Evolutionary conservation across 1,140 invertebrate species (phyloP), one percentile per base, ranked within the genome.

Genomic region (Episyrphus balteatus): DNA sequence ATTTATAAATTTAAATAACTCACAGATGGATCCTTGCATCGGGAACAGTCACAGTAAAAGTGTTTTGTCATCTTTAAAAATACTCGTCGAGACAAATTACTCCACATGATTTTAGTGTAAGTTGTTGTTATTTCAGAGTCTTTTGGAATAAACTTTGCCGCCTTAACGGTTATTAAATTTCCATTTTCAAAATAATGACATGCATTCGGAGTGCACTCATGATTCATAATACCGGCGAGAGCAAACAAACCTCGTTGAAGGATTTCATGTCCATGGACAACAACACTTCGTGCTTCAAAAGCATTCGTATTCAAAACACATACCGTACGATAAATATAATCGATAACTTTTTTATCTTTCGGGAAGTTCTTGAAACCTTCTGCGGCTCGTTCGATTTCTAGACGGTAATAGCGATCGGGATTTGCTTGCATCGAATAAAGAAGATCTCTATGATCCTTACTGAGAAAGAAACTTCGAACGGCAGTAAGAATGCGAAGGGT

Each of bases 141-240:
- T 39, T 72, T 63, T 14, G 61, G 53, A 42, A 90, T 88, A 6
- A 73, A 67, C 40, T 75, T 70, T 0, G 77, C 72, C 6, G 84
- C 79, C 53, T 71, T 76, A 0, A 84, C 75, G 13, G 74, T 69
- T 66, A 89, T 80, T 30, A 73, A 68, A 15, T 73, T 72, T 7
- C 75, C 59, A 5, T 66, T 56, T 51, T 79, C 76, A 49, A 80
- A 84, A 36, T 73, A 70, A 49, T 85, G 81, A 15, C 75, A 75
- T 0, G 83, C 84, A 58, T 89, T 90, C 2, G 85, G 81, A 10
- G 74, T 69, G 56, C 87, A 90, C 31, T 71, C 74, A 57, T 89
- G 86, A 65, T 88, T 86, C 59, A 86, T 75, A 30, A 88, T 66
- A 13, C 80, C 77, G 1, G 81, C 77, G 15, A 84, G 63, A 3